These are phyloP conservation scores for Hypena proboscidalis DNA, from an alignment of 2,888 invertebrate genomes.

Conservation along the genomic window DNA sequence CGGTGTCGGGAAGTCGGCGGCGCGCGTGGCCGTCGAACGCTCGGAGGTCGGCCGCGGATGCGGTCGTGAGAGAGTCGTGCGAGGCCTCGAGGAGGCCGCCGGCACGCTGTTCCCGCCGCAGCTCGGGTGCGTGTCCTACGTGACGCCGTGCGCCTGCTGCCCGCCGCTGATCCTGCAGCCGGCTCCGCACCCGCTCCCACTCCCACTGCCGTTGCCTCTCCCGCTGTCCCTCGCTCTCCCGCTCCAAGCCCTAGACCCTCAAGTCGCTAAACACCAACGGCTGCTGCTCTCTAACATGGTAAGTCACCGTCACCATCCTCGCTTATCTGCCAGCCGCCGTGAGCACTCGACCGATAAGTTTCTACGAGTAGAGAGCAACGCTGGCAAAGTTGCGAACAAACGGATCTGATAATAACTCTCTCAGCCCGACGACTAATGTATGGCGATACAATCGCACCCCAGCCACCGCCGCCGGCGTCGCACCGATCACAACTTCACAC, in stretches of 20 bases:
- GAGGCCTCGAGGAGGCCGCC: slow-evolving; percentile 84
- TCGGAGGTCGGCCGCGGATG: slow-evolving; percentile 79
- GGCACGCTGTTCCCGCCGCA: slow-evolving; percentile 85
- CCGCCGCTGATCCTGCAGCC: slow-evolving; percentile 79
- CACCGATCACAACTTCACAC: slow-evolving; percentile 53
- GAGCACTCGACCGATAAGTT: slow-evolving; percentile 58
- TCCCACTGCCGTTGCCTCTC: slow-evolving; percentile 76
- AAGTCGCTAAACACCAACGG: slow-evolving; percentile 81
- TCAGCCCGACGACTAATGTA: slow-evolving; percentile 59
- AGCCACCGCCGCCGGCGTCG: slow-evolving; percentile 48
- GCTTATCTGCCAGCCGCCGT: slow-evolving; percentile 48
- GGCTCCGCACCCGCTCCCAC: slow-evolving; percentile 74
- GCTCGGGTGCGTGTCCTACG: slow-evolving; percentile 84
- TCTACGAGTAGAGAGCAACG: slow-evolving; percentile 52
- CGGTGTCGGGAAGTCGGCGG: slow-evolving; percentile 66
- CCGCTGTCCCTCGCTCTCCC: slow-evolving; percentile 79
- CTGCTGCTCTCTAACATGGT: slow-evolving; percentile 85
- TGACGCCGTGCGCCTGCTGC: slow-evolving; percentile 83
- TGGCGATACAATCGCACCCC: slow-evolving; percentile 60
- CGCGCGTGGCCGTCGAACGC: slow-evolving; percentile 72
- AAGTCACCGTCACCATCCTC: slow-evolving; percentile 58
- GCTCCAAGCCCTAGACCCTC: slow-evolving; percentile 79
- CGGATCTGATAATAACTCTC: slow-evolving; percentile 72
- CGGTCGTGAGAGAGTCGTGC: slow-evolving; percentile 80
- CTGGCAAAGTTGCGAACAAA: slow-evolving; percentile 64